These are phyloP conservation scores for Phrixothrix hirtus DNA, from an alignment of 2,888 invertebrate genomes.

Conservation along the genomic window DNA sequence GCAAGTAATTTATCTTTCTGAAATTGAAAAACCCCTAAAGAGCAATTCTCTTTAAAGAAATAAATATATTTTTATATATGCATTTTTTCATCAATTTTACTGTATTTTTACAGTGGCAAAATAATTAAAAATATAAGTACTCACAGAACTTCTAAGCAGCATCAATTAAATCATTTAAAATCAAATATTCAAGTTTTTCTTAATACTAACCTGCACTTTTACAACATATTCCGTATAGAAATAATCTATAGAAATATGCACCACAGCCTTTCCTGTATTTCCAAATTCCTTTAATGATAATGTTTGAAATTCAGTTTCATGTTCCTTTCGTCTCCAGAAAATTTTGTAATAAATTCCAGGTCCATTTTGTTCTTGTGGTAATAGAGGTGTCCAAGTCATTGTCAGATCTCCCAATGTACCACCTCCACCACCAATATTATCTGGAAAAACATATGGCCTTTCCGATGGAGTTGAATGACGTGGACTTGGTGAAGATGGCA, in stretches of 20 bases:
- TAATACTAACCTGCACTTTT: conserved; percentile 71
- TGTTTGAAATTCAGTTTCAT: conserved; percentile 77
- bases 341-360: conserved; percentile 88
- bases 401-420: conserved; percentile 94
- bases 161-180: too few relatives aligned
- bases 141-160: too few relatives aligned
- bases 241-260: conserved; percentile 71
- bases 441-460: conserved; percentile 75
- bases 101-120: too few relatives aligned
- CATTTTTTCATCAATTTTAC: too few relatives aligned
- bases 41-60: too few relatives aligned
- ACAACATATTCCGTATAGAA: conserved; percentile 86
- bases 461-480: conserved; percentile 83
- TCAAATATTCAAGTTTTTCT: too few relatives aligned
- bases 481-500: conserved; percentile 82
- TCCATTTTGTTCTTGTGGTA: conserved; percentile 81
- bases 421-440: conserved; percentile 87
- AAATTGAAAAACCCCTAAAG: too few relatives aligned
- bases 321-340: conserved; percentile 78
- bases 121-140: too few relatives aligned
- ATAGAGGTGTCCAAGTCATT: conserved; percentile 84
- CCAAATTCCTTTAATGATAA: conserved; percentile 71
- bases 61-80: too few relatives aligned
- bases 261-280: conserved; percentile 78
- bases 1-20: too few relatives aligned